Evolutionary conservation across 2,888 invertebrate species (phyloP).

Genomic region (Torymus aiolomorphi): DNA sequence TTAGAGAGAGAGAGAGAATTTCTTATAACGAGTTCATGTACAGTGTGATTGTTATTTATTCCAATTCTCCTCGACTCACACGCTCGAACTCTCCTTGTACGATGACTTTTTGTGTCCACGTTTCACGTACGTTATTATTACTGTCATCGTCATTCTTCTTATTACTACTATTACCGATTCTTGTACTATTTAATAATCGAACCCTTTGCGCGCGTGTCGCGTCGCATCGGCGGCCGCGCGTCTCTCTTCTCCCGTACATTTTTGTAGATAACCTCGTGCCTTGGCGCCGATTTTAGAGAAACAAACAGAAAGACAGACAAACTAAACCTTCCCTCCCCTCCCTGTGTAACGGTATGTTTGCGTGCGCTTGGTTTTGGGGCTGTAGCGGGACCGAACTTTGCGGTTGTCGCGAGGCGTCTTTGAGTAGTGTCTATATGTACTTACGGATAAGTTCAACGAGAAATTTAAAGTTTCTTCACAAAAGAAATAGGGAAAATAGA

Average conservation of each 20-base stretch:
- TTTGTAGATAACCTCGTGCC: slow-evolving; percentile 44
- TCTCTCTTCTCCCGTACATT: slow-evolving; percentile 7
- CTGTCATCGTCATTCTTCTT: too few species aligned
- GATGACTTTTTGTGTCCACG: too few species aligned
- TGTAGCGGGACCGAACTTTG: too few species aligned
- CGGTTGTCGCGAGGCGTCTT: too few species aligned
- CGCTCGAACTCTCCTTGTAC: too few species aligned
- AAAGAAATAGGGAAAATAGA: neutral
- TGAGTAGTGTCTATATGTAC: neutral
- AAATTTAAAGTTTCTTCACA: slow-evolving; percentile 3
- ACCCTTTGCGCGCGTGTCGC: neutral
- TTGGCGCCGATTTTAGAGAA: slow-evolving; percentile 38
- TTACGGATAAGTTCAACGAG: slow-evolving; percentile 6
- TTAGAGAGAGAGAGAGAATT: slow-evolving; percentile 26
- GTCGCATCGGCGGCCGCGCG: slow-evolving; percentile 7
- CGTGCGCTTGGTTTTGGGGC: too few species aligned
- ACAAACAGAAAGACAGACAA: too few species aligned
- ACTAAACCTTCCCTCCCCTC: slow-evolving; percentile 35
- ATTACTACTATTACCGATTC: too few species aligned
- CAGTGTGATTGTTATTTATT: slow-evolving; percentile 50
- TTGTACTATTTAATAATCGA: too few species aligned
- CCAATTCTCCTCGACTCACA: too few species aligned
- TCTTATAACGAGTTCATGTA: slow-evolving; percentile 19
- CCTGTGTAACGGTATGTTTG: too few species aligned
- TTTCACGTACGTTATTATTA: too few species aligned